These are phyloP conservation scores for Osedax fenrisi DNA, from an alignment of 2,888 invertebrate species.

Conservation along the genomic window DNA sequence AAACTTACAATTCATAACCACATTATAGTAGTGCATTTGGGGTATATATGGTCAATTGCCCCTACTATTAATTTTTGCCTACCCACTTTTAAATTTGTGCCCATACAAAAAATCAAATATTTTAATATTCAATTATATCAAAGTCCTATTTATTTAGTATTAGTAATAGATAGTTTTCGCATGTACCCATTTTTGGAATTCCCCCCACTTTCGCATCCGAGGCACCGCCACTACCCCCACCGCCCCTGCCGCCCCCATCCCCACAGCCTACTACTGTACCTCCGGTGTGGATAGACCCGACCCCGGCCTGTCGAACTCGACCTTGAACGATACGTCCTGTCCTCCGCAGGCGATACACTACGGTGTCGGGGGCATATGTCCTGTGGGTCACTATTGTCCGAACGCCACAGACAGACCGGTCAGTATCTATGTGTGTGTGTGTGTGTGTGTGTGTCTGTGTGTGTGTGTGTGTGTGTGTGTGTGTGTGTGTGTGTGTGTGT, in stretches of 20 bases:
- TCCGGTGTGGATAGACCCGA: conserved; percentile 43
- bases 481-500: conserved; percentile 30
- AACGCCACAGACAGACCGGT: conserved; percentile 19
- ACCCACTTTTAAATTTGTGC: too few relatives aligned
- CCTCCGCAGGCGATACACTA: conserved; percentile 39
- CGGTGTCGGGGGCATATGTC: conserved; percentile 43
- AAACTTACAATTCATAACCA: too few relatives aligned
- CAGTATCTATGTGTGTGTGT: conserved; percentile 20
- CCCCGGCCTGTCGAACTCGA: conserved; percentile 39
- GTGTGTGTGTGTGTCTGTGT: conserved; percentile 27
- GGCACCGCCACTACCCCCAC: not conserved
- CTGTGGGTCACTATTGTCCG: conserved; percentile 45
- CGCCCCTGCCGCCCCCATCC: not conserved
- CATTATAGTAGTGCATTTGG: too few relatives aligned
- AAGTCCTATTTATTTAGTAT: not conserved
- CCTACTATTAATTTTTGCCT: too few relatives aligned
- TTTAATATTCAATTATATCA: not conserved
- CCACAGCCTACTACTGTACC: conserved; percentile 41
- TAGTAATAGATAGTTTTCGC: not conserved
- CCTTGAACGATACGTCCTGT: conserved; percentile 36
- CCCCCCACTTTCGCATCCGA: not conserved
- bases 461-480: conserved; percentile 30
- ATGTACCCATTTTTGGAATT: not conserved
- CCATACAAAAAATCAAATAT: too few relatives aligned
- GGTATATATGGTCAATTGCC: too few relatives aligned